These are phyloP conservation scores for Diceros bicornis DNA, from an alignment of 2,797 vertebrate species.

Conservation along the genomic window DNA sequence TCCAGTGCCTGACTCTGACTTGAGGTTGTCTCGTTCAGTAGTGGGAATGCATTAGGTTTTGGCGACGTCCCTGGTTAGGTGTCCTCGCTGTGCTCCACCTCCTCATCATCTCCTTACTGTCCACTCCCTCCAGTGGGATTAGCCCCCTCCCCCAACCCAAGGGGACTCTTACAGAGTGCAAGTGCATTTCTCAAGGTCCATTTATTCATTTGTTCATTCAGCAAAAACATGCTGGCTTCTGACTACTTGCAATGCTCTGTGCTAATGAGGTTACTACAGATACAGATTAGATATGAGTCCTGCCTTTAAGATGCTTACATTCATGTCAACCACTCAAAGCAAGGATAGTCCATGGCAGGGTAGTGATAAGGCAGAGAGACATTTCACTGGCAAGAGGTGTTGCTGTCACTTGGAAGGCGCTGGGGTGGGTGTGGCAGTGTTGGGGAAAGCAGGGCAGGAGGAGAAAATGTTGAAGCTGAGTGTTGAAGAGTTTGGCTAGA, in stretches of 20 bases:
- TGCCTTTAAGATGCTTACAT: neutral
- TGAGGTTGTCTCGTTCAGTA: neutral
- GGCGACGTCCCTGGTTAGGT: neutral
- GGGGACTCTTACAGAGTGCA: neutral
- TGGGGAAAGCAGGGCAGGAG: neutral
- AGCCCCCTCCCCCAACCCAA: neutral
- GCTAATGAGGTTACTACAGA: neutral
- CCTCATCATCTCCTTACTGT: neutral
- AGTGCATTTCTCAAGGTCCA: neutral
- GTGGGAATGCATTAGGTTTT: neutral
- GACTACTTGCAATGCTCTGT: neutral
- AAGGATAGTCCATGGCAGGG: neutral
- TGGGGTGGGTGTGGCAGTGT: neutral
- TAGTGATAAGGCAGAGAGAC: neutral
- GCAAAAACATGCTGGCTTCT: neutral
- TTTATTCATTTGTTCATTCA: slow-evolving; percentile 28
- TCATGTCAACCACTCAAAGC: neutral
- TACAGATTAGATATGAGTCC: neutral
- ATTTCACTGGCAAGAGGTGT: neutral
- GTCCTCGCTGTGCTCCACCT: neutral
- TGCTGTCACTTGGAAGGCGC: neutral
- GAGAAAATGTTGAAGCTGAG: neutral
- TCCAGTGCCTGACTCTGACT: neutral
- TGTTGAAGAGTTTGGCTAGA: neutral
- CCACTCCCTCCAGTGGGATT: neutral